A percentile compares a stretch with the other conserved stretches of the same genome.
phyloP scores from a whole-genome alignment of 2,113 vertebrate species.

The Carassius gibelio region DNA sequence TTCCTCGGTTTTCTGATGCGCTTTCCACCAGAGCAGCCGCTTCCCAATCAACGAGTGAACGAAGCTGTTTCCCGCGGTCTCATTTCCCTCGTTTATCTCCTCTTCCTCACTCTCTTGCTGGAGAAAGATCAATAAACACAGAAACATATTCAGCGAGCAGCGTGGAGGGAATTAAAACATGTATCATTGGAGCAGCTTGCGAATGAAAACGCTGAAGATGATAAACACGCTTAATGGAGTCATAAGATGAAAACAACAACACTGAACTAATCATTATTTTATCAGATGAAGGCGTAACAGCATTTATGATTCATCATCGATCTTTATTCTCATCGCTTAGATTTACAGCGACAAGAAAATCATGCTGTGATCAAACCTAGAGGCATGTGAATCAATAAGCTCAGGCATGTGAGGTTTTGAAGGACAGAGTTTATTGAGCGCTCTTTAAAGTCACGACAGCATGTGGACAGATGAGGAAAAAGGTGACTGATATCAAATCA shows the following conservation, averaged over 20 bases:
- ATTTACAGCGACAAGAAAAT: conserved; percentile 40
- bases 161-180: neutral
- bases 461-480: no score
- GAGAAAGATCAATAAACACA: conserved; percentile 61
- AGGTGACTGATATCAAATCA: neutral
- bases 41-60: conserved; percentile 81
- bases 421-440: conserved; percentile 49
- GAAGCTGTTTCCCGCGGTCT: conserved; percentile 69
- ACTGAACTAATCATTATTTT: neutral
- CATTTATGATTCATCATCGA: conserved; percentile 38
- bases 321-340: neutral
- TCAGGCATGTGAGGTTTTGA: conserved; percentile 48
- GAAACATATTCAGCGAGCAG: conserved; percentile 35
- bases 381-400: conserved; percentile 43
- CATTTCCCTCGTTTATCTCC: conserved; percentile 78
- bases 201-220: neutral
- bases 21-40: conserved; percentile 87
- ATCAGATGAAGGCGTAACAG: neutral
- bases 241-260: neutral
- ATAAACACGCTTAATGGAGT: neutral
- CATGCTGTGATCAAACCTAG: conserved; percentile 63
- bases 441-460: conserved; percentile 34
- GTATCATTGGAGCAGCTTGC: neutral
- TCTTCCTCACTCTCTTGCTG: conserved; percentile 71
- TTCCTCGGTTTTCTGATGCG: conserved; percentile 87